Evolutionary conservation across 2,888 invertebrate genomes (phyloP).

Genomic region (Endotricha flammealis): DNA sequence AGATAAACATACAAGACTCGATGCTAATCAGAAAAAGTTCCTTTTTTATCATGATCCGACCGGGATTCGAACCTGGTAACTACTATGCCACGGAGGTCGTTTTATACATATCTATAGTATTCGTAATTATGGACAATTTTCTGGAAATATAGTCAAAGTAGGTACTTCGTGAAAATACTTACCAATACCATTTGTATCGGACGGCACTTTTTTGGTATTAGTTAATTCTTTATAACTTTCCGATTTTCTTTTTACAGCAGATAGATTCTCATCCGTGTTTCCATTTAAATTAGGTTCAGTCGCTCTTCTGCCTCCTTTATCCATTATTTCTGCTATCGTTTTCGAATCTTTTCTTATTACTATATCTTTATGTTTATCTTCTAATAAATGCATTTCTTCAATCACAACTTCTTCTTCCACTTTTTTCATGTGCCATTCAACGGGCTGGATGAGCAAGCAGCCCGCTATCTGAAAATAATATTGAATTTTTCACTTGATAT

Average conservation of each 20-base stretch:
- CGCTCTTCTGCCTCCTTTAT: slow-evolving; percentile 21
- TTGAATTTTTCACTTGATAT: too few relatives aligned
- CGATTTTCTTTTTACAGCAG: slow-evolving; percentile 27
- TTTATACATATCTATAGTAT: too few relatives aligned
- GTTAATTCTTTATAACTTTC: slow-evolving; percentile 42
- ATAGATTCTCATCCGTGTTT: slow-evolving; percentile 25
- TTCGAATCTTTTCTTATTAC: slow-evolving; percentile 43
- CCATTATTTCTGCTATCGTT: slow-evolving; percentile 31
- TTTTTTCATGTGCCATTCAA: slow-evolving; percentile 74
- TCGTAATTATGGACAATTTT: too few relatives aligned
- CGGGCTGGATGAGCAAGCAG: slow-evolving; percentile 77
- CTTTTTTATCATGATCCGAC: too few relatives aligned
- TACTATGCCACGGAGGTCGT: too few relatives aligned
- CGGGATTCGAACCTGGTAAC: too few relatives aligned
- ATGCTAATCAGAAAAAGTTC: too few relatives aligned
- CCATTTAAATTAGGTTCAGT: slow-evolving; percentile 26
- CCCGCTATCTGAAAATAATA: slow-evolving; percentile 71
- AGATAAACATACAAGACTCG: too few relatives aligned
- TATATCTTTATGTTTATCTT: slow-evolving; percentile 45
- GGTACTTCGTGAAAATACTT: slow-evolving; percentile 16
- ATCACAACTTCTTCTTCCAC: slow-evolving; percentile 52
- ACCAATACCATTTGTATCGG: slow-evolving; percentile 40
- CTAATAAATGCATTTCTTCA: slow-evolving; percentile 57
- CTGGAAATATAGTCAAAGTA: too few relatives aligned
- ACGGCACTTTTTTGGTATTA: slow-evolving; percentile 23